Percentiles rank a stretch among this genome's conserved stretches.
Evolutionary conservation across 2,888 invertebrate genomes (phyloP).

Genomic region (Uropetala carovei): DNA sequence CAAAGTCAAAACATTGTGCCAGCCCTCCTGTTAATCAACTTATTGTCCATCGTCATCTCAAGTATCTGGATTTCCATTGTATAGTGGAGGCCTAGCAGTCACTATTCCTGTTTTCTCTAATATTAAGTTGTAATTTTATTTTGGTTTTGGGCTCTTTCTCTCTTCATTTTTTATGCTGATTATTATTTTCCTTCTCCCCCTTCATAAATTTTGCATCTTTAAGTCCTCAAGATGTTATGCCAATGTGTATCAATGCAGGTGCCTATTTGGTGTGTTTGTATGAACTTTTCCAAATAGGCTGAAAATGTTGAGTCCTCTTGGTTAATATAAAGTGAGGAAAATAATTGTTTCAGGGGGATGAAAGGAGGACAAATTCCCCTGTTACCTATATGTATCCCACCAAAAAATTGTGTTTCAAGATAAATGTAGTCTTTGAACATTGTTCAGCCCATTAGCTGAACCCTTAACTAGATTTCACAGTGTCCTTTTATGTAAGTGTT

Average conservation of each 20-base stretch:
- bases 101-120: conserved; percentile 54
- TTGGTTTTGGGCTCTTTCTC: conserved; percentile 61
- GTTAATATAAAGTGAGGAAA: background rate
- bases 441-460: conserved; percentile 45
- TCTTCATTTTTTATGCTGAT: conserved; percentile 47
- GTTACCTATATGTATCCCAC: conserved; percentile 42
- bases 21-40: conserved; percentile 47
- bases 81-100: conserved; percentile 60
- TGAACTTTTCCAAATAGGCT: background rate
- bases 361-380: conserved; percentile 8
- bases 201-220: conserved; percentile 14
- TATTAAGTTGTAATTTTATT: conserved; percentile 47
- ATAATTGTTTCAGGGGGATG: conserved; percentile 7
- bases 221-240: conserved; percentile 23
- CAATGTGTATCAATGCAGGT: conserved; percentile 4
- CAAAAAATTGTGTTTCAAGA: conserved; percentile 47
- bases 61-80: conserved; percentile 43
- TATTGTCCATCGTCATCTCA: background rate
- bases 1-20: conserved; percentile 42
- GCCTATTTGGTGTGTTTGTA: conserved; percentile 26
- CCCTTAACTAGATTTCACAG: conserved; percentile 27
- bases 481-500: conserved; percentile 53
- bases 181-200: conserved; percentile 36
- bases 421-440: conserved; percentile 11
- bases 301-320: background rate